Percentiles rank a stretch among this genome's conserved stretches.
phyloP scores from a whole-genome alignment of 2,797 vertebrate species.

The Phyllotis vaccarum region DNA sequence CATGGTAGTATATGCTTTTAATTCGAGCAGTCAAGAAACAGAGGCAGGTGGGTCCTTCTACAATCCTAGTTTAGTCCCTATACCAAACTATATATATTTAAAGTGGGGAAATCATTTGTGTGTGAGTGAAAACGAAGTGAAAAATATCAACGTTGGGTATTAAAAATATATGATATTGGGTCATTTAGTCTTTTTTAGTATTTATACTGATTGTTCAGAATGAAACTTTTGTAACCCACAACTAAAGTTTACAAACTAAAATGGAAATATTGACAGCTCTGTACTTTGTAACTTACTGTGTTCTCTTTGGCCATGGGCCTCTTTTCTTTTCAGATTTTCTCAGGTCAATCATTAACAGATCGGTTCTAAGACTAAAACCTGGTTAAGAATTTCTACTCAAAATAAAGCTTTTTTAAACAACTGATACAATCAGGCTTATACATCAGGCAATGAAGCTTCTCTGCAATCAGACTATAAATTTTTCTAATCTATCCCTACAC shows the following conservation, averaged over 20 bases:
- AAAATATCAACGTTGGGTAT: constrained; percentile 33
- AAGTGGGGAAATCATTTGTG: background rate
- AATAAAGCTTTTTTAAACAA: constrained; percentile 13
- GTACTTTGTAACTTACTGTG: background rate
- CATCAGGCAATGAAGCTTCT: background rate
- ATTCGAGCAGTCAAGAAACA: background rate
- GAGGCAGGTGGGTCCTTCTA: background rate
- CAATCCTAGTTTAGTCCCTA: too few relatives aligned
- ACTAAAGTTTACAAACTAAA: background rate
- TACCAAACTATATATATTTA: background rate
- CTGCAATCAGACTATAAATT: background rate
- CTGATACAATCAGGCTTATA: background rate
- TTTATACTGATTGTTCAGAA: constrained; percentile 13
- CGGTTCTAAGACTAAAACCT: background rate
- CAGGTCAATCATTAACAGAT: background rate
- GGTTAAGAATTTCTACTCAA: background rate
- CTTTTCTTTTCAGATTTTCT: background rate
- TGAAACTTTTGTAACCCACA: background rate
- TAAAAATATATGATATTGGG: background rate
- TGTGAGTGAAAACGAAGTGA: background rate
- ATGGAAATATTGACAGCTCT: background rate
- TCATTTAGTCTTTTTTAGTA: background rate
- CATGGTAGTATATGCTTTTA: background rate
- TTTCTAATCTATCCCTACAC: background rate
- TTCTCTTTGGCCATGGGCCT: background rate